Evolutionary conservation across 2,888 invertebrate genomes (phyloP).

Genomic region (Steinernema carpocapsae): DNA sequence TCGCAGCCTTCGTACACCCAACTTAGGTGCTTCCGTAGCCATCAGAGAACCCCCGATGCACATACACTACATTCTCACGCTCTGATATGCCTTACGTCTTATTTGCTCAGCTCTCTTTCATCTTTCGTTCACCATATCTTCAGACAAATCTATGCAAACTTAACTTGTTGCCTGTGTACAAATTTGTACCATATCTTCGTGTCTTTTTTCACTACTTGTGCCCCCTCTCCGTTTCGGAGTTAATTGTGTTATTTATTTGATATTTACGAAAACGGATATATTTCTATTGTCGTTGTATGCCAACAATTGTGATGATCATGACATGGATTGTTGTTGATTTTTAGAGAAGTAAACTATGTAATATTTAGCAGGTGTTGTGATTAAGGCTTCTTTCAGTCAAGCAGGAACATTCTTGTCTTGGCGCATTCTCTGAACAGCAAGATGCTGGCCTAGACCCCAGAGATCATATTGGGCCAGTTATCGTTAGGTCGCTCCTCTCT

Average conservation of each 20-base stretch:
- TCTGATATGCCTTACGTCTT: slow-evolving; percentile 12
- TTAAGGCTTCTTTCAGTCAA: no score
- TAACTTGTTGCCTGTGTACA: slow-evolving; percentile 31
- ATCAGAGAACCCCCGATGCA: neutral
- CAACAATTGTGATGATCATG: slow-evolving; percentile 23
- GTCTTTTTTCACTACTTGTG: neutral
- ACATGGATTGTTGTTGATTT: slow-evolving; percentile 17
- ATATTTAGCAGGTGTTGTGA: no score
- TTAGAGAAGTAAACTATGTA: neutral
- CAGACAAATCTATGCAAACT: slow-evolving; percentile 16
- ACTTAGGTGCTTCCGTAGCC: neutral
- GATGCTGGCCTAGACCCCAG: no score
- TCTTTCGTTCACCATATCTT: slow-evolving; percentile 13
- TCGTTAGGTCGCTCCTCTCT: no score
- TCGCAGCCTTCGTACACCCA: neutral
- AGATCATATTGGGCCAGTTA: no score
- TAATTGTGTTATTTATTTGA: slow-evolving; percentile 21
- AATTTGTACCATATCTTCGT: neutral
- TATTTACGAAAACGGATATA: slow-evolving; percentile 20
- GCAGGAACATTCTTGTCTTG: no score
- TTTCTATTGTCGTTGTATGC: slow-evolving; percentile 27
- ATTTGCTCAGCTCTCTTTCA: slow-evolving; percentile 3
- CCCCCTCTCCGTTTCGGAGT: no score
- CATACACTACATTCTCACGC: neutral
- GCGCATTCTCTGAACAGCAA: no score